Conservation (phyloP, 2,888 invertebrate species). For the Agriopis aurantiaria region DNA sequence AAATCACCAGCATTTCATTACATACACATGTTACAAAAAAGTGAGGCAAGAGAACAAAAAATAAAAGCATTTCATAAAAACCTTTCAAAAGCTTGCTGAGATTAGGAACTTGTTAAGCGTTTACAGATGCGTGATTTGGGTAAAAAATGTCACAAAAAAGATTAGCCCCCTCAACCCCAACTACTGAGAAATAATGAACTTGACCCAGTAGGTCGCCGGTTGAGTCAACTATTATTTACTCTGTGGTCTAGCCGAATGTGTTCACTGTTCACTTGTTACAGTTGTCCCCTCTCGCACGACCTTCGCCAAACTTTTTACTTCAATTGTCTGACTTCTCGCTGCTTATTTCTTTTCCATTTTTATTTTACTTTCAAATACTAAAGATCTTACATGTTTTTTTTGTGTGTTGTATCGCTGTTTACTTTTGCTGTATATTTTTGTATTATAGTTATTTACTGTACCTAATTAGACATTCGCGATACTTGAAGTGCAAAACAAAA, state of each 20-base stretch:
- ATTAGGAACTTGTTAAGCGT: constrained; percentile 5
- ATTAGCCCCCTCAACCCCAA: constrained; percentile 19
- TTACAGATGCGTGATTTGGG: constrained; percentile 15
- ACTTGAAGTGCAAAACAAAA: no score
- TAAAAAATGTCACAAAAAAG: constrained; percentile 22
- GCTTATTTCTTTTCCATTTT: constrained; percentile 35
- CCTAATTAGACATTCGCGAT: no score
- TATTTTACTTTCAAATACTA: no score
- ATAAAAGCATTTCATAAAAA: not conserved
- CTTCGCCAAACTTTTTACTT: constrained; percentile 66
- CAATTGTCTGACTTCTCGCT: constrained; percentile 28
- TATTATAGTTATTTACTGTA: no score
- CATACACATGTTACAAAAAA: not conserved
- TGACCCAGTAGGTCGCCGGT: constrained; percentile 66
- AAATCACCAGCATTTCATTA: no score
- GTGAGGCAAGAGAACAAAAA: not conserved
- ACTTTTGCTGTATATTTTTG: no score
- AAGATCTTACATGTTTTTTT: no score
- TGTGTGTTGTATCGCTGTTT: no score
- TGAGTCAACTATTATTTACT: constrained; percentile 22
- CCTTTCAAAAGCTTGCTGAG: not conserved
- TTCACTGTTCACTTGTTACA: constrained; percentile 19
- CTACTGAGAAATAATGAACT: constrained; percentile 69
- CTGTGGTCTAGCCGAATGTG: constrained; percentile 42
- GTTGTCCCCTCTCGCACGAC: constrained; percentile 52